phyloP scores from a whole-genome alignment of 1,140 invertebrate genomes.

The Charaxes varanes region DNA sequence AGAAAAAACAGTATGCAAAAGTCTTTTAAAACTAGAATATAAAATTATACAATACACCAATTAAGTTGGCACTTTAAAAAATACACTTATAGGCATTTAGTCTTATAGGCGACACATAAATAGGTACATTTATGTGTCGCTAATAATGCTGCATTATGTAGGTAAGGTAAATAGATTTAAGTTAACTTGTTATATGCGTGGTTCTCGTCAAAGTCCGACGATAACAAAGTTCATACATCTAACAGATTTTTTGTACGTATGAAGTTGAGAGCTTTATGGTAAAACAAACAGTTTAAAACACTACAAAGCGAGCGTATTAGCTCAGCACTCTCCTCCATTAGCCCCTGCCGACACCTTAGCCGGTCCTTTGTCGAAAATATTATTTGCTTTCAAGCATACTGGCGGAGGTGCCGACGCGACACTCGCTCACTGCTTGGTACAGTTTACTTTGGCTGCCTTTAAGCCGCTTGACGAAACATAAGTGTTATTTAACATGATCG shows the following conservation, averaged over 20 bases:
- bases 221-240: constrained; percentile 8
- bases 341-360: constrained; percentile 56
- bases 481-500: constrained; percentile 29
- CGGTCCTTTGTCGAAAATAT: constrained; percentile 59
- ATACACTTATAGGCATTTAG: too few relatives aligned
- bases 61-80: too few relatives aligned
- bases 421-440: constrained; percentile 44
- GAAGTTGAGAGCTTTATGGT: constrained; percentile 61
- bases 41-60: too few relatives aligned
- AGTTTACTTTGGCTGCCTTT: constrained; percentile 55
- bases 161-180: too few relatives aligned
- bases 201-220: too few relatives aligned
- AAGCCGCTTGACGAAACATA: constrained; percentile 34
- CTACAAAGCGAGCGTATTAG: constrained; percentile 57
- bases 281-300: constrained; percentile 71
- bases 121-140: too few relatives aligned
- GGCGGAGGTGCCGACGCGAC: constrained; percentile 54
- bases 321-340: constrained; percentile 69
- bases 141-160: too few relatives aligned
- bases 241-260: constrained; percentile 21
- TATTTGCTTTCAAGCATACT: constrained; percentile 46
- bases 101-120: too few relatives aligned
- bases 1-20: too few relatives aligned
- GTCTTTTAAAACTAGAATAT: too few relatives aligned
- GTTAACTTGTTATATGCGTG: too few relatives aligned